Base-by-base conservation (phyloP, 1,140 invertebrate genomes). In the Sweltsa coloradensis region DNA sequence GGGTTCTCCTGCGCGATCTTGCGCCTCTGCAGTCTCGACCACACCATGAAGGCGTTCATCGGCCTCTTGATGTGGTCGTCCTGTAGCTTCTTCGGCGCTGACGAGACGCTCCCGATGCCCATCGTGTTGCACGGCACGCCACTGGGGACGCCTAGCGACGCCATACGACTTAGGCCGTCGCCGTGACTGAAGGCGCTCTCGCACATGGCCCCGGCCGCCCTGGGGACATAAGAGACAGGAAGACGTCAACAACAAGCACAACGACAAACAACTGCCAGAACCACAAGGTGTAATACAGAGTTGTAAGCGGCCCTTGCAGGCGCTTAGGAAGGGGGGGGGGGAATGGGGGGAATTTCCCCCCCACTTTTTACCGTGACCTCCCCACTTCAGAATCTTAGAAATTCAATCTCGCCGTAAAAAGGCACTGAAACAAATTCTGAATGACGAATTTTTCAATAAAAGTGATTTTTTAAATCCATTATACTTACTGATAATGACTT, bases 1-100 rank as follows among this genome's bases (percentile, higher is more conserved):
- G 94, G 94, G 67, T 97, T 96, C 57, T 97, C 91, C 63, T 94
- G 88, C 0, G 93, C 92, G 55, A 97, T 97, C 67, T 96, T 91
- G 47, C 86, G 71, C 41, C 89, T 66, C 58, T 92, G 88, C 31
- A 89, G 68, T 34, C 87, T 64, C 0, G 85, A 89, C 88, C 88
- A 91, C 1, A 89, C 84, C 85, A 83, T 82, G 58, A 79, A 79
- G 11, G 76, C 76, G 55, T 78, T 78, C 76, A 78, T 78, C 2
- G 75, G 76, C 25, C 76, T 60, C 55, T 78, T 78, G 51, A 79
- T 76, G 55, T 76, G 75, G 43, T 76, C 73, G 4, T 60, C 60
- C 43, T 64, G 62, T 27, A 63, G 52, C 51, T 71, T 70, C 55
- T 70, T 70, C n/a, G 40, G 53, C 51, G 6, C 51, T 54, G 4